Evolutionary conservation across 53 echinoderm and acorn worm genomes (phyloP), one percentile per base, ranked within the genome.

Genomic region (Echinarachnius parma): DNA sequence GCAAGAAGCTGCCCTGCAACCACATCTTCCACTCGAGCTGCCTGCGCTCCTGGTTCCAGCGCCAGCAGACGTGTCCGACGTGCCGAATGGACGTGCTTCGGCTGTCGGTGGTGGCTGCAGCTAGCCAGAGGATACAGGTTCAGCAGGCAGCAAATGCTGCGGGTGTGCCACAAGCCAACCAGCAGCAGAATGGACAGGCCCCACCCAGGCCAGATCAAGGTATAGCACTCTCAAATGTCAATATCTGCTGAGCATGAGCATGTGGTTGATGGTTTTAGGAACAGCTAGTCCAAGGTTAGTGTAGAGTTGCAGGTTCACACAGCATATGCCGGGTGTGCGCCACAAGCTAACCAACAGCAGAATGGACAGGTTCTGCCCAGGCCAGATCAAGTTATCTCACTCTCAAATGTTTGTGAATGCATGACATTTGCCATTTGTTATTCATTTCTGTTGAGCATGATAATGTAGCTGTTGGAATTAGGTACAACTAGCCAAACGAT

Each of bases 11-110:
- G 13, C 96, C 96, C 29, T 95, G 96, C 50, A 82, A 78, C 32
- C 96, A 95, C 77, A 95, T 95, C 78, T 95, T 95, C 77, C 96
- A 95, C 77, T 91, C 87, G 9, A 84, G 87, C 59, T 95, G 96
- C 66, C 84, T 95, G 21, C 79, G 96, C 15, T 95, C 96, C 21
- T 95, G 96, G 96, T 95, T 95, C 67, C 96, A 95, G 71, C 78
- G 96, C 30, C 96, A 95, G 72, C 96, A 95, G 85, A 91, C 96
- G 14, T 95, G 96, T 31, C 96, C 96, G 2, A 91, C 91, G 4
- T 91, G 91, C 67, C 84, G 96, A 48, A 95, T 95, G 96, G 96
- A 95, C 59, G 90, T 95, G n/a, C 74, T 95, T 11, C 59, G 96
- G 65, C 71, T 82, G 29, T 83, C 91, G 18, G 83, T 79, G 9